phyloP scores from a whole-genome alignment of 2,113 vertebrate species.

The Aegithalos caudatus region DNA sequence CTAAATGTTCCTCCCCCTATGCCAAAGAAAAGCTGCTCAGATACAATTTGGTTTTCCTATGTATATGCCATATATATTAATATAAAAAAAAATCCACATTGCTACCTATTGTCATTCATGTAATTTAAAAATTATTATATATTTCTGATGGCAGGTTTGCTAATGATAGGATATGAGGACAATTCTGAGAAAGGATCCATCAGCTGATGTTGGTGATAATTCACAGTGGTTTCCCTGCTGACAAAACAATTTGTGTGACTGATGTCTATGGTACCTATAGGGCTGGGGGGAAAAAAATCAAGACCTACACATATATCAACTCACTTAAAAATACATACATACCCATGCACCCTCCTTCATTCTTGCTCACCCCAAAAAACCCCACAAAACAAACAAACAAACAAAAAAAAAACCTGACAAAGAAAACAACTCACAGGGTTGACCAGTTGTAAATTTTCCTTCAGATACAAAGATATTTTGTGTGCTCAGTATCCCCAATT shows the following conservation, averaged over 20 bases:
- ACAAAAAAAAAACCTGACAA: no score
- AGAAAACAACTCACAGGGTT: neutral
- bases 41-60: neutral
- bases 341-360: neutral
- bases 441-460: neutral
- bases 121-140: neutral
- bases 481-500: neutral
- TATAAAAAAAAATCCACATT: neutral
- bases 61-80: neutral
- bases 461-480: neutral
- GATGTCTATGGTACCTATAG: neutral
- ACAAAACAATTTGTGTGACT: neutral
- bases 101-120: neutral
- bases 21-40: neutral
- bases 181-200: neutral
- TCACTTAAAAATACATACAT: no score
- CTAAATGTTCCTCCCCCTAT: neutral
- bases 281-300: neutral
- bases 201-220: neutral
- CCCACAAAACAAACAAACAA: neutral
- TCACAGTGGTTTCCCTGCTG: neutral
- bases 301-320: neutral
- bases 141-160: neutral
- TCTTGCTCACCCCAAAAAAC: accelerated
- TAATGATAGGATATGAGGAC: neutral